Evolutionary conservation across 2,113 vertebrate species (phyloP), one percentile per base, ranked within the genome.

Genomic region (Prietella phreatophila): DNA sequence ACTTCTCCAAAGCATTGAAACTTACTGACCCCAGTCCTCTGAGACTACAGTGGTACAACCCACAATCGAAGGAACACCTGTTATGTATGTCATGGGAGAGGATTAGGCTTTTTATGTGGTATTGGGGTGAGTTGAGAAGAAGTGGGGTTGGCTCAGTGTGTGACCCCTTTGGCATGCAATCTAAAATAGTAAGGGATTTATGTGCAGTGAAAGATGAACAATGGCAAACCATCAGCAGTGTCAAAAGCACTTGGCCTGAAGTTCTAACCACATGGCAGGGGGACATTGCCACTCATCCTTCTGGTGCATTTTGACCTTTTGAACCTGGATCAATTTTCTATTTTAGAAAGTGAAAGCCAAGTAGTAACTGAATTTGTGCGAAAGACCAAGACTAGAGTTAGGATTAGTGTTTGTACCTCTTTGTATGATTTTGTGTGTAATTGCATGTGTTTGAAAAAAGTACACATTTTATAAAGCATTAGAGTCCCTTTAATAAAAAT

Each of bases 141-240:
- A 53, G 81, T 86, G 79, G 47, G 55, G 75, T 58, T 69, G 58
- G 81, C 67, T 4, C 50, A 87, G 87, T 82, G 76, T 78, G 83
- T 93, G 94, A 95, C 93, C 94, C 92, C 89, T 91, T 91, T 92
- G 94, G 94, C 93, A 94, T 95, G 93, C 86, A 88, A 91, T 92
- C 92, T 90, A 92, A 95, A 95, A 96, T 95, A 95, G 94, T 93
- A 93, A 83, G 58, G 87, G 92, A 93, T 94, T 93, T 92, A 88
- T 84, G 56, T 89, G 86, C 55, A 83, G 65, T 80, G 78, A 89
- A 92, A 87, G 88, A 91, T 67, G 89, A 92, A 95, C 94, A 95
- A 95, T 92, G 88, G 90, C 83, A 84, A 87, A 85, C 82, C 83
- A 79, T 75, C 22, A 82, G 58, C 86, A 71, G 80, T 90, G 91